Percentiles rank a stretch among this genome's conserved stretches.
These are phyloP conservation scores for Neoniphon sammara DNA, from an alignment of 2,797 vertebrate species.

Conservation along the genomic window DNA sequence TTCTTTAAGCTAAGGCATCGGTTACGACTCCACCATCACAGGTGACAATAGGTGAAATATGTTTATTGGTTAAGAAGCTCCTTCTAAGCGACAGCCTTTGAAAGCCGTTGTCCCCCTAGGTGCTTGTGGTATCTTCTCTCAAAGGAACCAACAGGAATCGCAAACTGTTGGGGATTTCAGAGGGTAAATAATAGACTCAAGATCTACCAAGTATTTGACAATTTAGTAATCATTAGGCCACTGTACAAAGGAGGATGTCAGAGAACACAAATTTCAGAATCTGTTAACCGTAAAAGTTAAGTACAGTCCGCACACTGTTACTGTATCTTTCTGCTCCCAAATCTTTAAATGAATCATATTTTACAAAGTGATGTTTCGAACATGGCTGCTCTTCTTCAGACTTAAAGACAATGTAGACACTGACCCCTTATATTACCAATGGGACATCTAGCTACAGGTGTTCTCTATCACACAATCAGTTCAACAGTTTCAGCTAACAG, in stretches of 20 bases:
- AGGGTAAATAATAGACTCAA: slow-evolving; percentile 16
- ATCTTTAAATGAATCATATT: too few species aligned
- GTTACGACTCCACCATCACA: slow-evolving; percentile 25
- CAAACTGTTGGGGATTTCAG: slow-evolving; percentile 18
- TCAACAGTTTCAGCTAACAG: too few species aligned
- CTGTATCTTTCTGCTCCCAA: too few species aligned
- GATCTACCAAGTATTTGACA: slow-evolving; percentile 20
- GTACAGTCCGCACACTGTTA: too few species aligned
- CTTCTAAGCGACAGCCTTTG: slow-evolving; percentile 31
- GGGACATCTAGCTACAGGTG: too few species aligned
- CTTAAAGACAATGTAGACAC: too few species aligned
- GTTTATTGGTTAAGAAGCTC: slow-evolving; percentile 31
- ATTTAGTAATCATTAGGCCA: not conserved
- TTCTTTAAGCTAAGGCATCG: slow-evolving; percentile 34
- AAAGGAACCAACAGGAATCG: slow-evolving; percentile 4
- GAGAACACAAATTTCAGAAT: not conserved
- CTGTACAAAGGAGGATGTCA: slow-evolving; percentile 4
- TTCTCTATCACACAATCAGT: too few species aligned
- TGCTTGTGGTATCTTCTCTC: not conserved
- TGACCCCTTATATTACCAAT: too few species aligned
- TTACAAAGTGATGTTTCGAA: too few species aligned
- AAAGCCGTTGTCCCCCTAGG: slow-evolving; percentile 1
- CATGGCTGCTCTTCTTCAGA: too few species aligned
- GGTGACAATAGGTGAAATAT: slow-evolving; percentile 47
- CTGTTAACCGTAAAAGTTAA: not conserved